These are phyloP conservation scores for Rhea americana DNA, from an alignment of 2,113 vertebrate genomes.

Conservation along the genomic window DNA sequence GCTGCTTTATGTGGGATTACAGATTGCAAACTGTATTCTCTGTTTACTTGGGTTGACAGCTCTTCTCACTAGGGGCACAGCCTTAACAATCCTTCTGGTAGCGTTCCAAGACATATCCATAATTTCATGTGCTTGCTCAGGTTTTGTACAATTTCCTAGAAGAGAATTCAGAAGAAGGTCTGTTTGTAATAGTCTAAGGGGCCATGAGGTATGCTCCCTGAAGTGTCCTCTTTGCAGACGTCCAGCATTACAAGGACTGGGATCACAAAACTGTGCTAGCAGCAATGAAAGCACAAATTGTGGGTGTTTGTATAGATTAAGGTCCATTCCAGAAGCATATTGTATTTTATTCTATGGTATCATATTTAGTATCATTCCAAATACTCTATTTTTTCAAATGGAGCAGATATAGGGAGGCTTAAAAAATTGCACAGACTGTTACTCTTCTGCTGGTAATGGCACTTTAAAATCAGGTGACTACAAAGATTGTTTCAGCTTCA, in stretches of 20 bases:
- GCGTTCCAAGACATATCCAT: not conserved
- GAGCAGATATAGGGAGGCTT: not conserved
- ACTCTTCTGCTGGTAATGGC: constrained; percentile 6
- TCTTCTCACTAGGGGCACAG: not conserved
- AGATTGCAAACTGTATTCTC: not conserved
- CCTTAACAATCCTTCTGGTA: not conserved
- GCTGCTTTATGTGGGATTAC: not conserved
- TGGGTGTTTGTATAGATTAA: not conserved
- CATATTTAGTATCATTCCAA: not conserved
- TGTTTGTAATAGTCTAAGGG: not conserved
- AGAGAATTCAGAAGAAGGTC: not conserved
- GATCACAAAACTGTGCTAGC: not conserved
- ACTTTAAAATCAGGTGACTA: constrained; percentile 16
- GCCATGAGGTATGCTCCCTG: not conserved
- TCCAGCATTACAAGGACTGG: not conserved
- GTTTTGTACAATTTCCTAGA: not conserved
- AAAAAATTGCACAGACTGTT: constrained; percentile 18
- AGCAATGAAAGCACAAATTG: not conserved
- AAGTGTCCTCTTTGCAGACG: not conserved
- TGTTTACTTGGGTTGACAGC: not conserved
- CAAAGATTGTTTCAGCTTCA: constrained; percentile 35
- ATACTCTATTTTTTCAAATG: not conserved
- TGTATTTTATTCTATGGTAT: not conserved
- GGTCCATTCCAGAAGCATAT: not conserved
- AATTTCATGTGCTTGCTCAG: not conserved